phyloP scores from a whole-genome alignment of 2,797 vertebrate species.

The Danio tinwini region DNA sequence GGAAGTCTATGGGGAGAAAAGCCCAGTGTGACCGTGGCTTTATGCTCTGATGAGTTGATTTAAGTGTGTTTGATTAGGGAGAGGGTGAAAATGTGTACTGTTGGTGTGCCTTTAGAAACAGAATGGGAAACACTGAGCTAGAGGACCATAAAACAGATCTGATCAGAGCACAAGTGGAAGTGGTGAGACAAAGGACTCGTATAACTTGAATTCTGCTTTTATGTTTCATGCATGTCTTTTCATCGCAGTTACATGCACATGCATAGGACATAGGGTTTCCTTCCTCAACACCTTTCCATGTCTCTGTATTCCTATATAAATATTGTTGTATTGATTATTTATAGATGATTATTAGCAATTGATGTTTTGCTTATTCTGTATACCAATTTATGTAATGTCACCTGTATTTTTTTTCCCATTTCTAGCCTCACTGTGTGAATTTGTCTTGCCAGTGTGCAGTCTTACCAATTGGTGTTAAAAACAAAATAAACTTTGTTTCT shows the following conservation, averaged over 20 bases:
- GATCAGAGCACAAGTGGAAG: constrained; percentile 53
- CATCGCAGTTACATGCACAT: constrained; percentile 70
- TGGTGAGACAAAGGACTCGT: constrained; percentile 54
- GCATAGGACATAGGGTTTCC: constrained; percentile 68
- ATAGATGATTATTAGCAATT: constrained; percentile 70
- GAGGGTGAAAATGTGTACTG: too few species aligned
- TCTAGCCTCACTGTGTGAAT: constrained; percentile 65
- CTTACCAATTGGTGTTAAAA: constrained; percentile 70
- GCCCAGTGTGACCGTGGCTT: too few species aligned
- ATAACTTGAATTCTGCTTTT: constrained; percentile 72
- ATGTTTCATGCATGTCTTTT: constrained; percentile 49
- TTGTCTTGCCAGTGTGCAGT: constrained; percentile 73
- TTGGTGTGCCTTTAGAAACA: too few species aligned
- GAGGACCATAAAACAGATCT: neutral
- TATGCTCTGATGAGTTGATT: too few species aligned
- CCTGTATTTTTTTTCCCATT: constrained; percentile 65
- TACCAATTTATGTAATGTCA: constrained; percentile 72
- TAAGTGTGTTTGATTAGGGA: too few species aligned
- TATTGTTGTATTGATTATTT: constrained; percentile 79
- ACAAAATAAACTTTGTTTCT: constrained; percentile 75
- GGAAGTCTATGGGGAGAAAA: too few species aligned
- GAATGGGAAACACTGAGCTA: neutral
- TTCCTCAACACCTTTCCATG: constrained; percentile 65
- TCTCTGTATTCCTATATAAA: constrained; percentile 71
- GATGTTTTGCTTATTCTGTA: constrained; percentile 74